phyloP scores from a whole-genome alignment of 1,140 invertebrate genomes.

The Trissolcus basalis region DNA sequence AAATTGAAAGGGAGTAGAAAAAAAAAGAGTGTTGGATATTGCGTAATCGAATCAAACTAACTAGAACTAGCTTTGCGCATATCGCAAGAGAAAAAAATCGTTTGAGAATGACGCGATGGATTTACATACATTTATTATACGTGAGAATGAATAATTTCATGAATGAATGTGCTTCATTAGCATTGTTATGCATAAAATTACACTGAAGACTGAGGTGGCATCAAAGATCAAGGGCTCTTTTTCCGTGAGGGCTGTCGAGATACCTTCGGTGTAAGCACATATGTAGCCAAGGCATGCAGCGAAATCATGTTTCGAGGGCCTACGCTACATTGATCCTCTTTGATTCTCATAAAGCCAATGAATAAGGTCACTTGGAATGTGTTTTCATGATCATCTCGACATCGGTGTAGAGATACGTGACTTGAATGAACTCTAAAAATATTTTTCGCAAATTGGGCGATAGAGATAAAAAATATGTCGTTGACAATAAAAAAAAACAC shows the following conservation, averaged over 20 bases:
- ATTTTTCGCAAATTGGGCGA: conserved; percentile 21
- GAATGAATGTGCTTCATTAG: conserved; percentile 30
- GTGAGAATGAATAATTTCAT: conserved; percentile 9
- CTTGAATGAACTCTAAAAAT: conserved; percentile 38
- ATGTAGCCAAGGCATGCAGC: conserved; percentile 8
- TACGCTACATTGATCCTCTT: conserved; percentile 23
- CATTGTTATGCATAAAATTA: conserved; percentile 28
- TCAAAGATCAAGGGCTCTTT: conserved; percentile 26
- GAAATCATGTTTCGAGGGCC: conserved; percentile 41
- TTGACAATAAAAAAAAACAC: conserved; percentile 15
- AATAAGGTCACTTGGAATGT: conserved; percentile 33
- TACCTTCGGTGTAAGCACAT: conserved; percentile 24
- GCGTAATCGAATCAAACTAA: background rate
- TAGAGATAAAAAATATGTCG: conserved; percentile 31
- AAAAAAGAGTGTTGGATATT: background rate
- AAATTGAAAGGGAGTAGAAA: background rate
- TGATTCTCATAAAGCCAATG: conserved; percentile 40
- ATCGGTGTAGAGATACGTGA: conserved; percentile 43
- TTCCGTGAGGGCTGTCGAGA: conserved; percentile 25
- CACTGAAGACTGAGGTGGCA: conserved; percentile 18
- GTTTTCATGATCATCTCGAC: conserved; percentile 40
- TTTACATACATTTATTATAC: background rate
- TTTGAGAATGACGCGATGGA: background rate
- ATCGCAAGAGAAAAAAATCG: background rate
- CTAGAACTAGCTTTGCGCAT: background rate